Base-by-base conservation (phyloP, 2,797 vertebrate genomes). In the Malurus leucopterus region DNA sequence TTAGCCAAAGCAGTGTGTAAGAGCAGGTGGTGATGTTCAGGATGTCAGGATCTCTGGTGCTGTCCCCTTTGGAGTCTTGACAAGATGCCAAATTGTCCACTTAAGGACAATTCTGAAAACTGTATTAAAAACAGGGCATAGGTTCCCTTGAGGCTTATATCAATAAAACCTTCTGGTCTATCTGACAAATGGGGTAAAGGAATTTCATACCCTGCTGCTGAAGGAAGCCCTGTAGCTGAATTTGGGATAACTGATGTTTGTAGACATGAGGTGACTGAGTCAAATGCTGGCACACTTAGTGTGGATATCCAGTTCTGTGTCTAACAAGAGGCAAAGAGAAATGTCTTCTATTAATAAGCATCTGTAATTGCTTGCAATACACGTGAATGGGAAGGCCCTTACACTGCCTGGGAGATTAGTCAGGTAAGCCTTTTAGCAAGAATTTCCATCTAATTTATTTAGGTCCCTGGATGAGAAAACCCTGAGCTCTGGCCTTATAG, bases 381-480 rank as follows among this genome's bases (percentile, higher is more conserved):
- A 15, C 41, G 63, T 51, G 87, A 76, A 87, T 36, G 50, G 69
- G 72, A 77, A 77, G 68, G 62, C 27, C 75, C 47, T 88, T 53
- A 24, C 12, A 10, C 32, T 69, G 73, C 40, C 58, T 58, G 54
- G 55, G 32, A 90, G 82, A 87, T 93, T 50, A 89, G 85, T 49
- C 69, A 84, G 67, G 76, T 91, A 93, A 93, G 68, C 88, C 77
- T 87, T 89, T 85, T 69, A 89, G 63, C 64, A 65, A 89, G 85
- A 91, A 62, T 40, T 88, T 84, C 73, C 55, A 72, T 87, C 69
- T 87, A 77, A 77, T 90, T 84, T 91, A 55, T 65, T 84, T 77
- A 80, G 85, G 51, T 89, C 82, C 40, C 41, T 86, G 63, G 54
- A 38, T 72, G 79, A 84, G 63, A 38, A 84, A 49, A 63, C 61